Percentiles rank a stretch among this genome's conserved stretches.
Evolutionary conservation across 2,888 invertebrate species (phyloP).

Genomic region (Apotomis betuletana): DNA sequence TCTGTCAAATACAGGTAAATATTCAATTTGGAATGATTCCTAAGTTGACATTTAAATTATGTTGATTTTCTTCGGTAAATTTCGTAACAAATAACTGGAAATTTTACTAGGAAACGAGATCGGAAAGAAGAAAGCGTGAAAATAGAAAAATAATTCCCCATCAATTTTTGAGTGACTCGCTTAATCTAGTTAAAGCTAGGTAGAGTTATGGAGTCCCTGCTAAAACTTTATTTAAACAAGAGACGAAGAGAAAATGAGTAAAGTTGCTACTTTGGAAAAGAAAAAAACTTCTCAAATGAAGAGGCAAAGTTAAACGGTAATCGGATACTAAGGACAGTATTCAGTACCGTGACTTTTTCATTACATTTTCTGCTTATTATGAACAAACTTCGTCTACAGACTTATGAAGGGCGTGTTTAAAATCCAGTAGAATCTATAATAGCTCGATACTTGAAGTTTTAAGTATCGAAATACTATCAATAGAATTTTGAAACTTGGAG

Average conservation of each 20-base stretch:
- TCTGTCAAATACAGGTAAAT: slow-evolving; percentile 94
- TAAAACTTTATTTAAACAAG: slow-evolving; percentile 73
- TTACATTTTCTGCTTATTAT: slow-evolving; percentile 33
- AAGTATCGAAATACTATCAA: slow-evolving; percentile 21
- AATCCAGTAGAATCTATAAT: slow-evolving; percentile 4
- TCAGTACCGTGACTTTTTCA: slow-evolving; percentile 39
- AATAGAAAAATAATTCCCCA: slow-evolving; percentile 60
- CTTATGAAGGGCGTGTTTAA: slow-evolving; percentile 6
- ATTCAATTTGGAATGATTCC: slow-evolving; percentile 15
- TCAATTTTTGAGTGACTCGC: slow-evolving; percentile 67
- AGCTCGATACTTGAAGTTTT: not conserved
- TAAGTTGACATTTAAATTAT: slow-evolving; percentile 13
- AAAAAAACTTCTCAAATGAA: slow-evolving; percentile 67
- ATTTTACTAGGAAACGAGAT: slow-evolving; percentile 29
- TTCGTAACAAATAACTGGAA: slow-evolving; percentile 25
- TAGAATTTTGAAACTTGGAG: slow-evolving; percentile 19
- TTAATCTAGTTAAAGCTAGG: slow-evolving; percentile 71
- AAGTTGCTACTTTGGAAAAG: slow-evolving; percentile 64
- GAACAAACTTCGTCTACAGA: slow-evolving; percentile 17
- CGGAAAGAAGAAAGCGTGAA: slow-evolving; percentile 46
- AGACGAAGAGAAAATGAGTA: slow-evolving; percentile 77
- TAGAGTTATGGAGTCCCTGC: slow-evolving; percentile 60
- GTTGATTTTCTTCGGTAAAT: slow-evolving; percentile 19
- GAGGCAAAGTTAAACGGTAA: slow-evolving; percentile 69
- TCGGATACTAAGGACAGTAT: slow-evolving; percentile 60